Base-by-base conservation (phyloP, 1,140 invertebrate species). In the Dendrolimus kikuchii region DNA sequence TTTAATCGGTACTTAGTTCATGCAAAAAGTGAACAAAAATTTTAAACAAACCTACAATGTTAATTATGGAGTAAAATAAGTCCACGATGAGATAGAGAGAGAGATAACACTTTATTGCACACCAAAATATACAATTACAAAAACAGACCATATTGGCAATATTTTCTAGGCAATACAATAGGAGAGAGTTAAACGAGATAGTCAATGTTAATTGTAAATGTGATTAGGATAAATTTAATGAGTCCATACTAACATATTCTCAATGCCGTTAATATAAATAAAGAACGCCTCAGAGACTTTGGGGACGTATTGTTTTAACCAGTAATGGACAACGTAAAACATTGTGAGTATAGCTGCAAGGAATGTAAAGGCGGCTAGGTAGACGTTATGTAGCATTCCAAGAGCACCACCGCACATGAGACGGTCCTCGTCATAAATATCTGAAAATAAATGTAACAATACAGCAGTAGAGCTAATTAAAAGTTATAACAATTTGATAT, bases 391-490 rank as follows among this genome's bases (percentile, higher is more conserved):
- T 38, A 74, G 63, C 0, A 70, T 51, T 2, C 57, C 61, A 4
- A 41, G 41, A 1, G 56, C 53, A 5, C 39, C 59, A 5, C 74
- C 73, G 42, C 82, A 86, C 5, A 50, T 43, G 38, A 74, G 54
- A 5, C 76, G 72, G 38, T 86, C 82, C 55, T 86, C 82, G 49
- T 85, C 81, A 41, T 85, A 83, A 36, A 81, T 74, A 43, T 83
- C 77, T 80, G 38, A 6, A 70, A 42, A n/a, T 5, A 8, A 9
- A 45, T 8, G 5, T 9, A 8, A 5, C 23, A 45, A 1, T 3
- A 9, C 23, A 8, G n/a, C 0, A 8, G 4, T n/a, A 7, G 5
- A 5, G n/a, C 43, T 9, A 41, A 57, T 53, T n/a, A 48, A 53
- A 52, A 54, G 48, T 49, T 8, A 49, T 44, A 51, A 46, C 1